Base-by-base conservation (phyloP, 2,113 vertebrate genomes). In the Glareola pratincola region DNA sequence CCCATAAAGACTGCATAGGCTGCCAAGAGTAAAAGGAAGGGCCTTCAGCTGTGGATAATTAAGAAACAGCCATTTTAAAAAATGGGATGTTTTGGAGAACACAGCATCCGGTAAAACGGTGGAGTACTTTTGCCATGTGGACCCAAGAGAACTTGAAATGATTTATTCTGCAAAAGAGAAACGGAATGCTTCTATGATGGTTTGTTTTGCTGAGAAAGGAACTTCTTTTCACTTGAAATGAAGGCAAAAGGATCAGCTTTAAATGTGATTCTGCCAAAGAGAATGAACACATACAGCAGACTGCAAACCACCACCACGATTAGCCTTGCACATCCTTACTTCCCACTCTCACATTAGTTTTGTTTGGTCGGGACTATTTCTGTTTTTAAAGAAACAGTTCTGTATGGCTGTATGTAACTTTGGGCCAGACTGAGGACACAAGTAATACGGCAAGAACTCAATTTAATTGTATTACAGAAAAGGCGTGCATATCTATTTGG, bases 201-300 rank as follows among this genome's bases (percentile, higher is more conserved):
- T 47, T 79, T 91, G 73, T 87, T 96, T 90, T 96, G 89, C 91
- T 94, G 91, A 95, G 74, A 93, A 92, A 90, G 59, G 59, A 91
- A 80, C 82, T 91, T 79, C 76, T 88, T 92, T 93, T 90, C 63
- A 82, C 45, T 94, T 74, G 71, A 84, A 92, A 71, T 13, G 36
- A 91, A 90, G 51, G 71, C 83, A 73, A 76, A 94, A 76, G 23
- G n/a, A 92, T 94, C 43, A 69, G 62, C 36, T 94, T 90, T 72
- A 87, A 88, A 90, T 63, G 60, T 20, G 57, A 82, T 60, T 34
- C 71, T 66, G 57, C 41, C 53, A 57, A 82, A 84, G 88, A 84
- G 45, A 74, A 85, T 30, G 21, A 81, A 90, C 22, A 22, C 1
- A 0, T 50, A 91, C 12, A 68, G 64, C 60, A 72, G 34, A 39